Base-by-base conservation (phyloP, 2,888 invertebrate genomes). In the Nomada ferruginata region DNA sequence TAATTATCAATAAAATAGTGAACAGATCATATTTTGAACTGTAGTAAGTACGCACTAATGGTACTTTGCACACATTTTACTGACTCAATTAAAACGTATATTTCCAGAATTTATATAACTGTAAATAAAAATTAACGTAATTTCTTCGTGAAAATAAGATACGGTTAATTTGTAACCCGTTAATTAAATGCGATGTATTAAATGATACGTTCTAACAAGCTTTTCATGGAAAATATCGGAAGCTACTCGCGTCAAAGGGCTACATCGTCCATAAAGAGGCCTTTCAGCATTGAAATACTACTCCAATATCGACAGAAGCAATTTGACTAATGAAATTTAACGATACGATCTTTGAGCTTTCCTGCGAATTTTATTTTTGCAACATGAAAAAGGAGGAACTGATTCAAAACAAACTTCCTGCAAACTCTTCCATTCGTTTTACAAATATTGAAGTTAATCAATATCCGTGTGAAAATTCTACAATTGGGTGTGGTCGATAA, bases 281-380 rank as follows among this genome's bases (percentile, higher is more conserved):
- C 64, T 55, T 44, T 64, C 15, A 55, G 13, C 4, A 47, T 0
- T 20, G 29, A 64, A 73, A 57, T 64, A 23, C 29, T 47, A 23
- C 64, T 20, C 5, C 73, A 65, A 73, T 63, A 53, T 63, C 42
- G 53, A 53, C n/a, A 42, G 23, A 53, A 63, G 52, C 71, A 72
- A 72, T 72, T 72, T n/a, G 63, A 36, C 26, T 72, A 42, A 72
- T 63, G 61, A 72, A 72, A 57, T 69, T 69, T 42, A 63, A 9
- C 36, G 42, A 42, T 61, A 23, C 9, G 13, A 72, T 63, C 9
- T 0, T 4, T 18, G 20, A 2, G 9, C 23, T 68, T 11, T 13
- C 15, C 13, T 11, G 5, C 23, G 7, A 50, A 61, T 42, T 15
- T 20, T 20, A 2, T 36, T 20, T n/a, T 20, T n/a, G 0, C 15